Evolutionary conservation across 2,888 invertebrate species (phyloP), one percentile per base, ranked within the genome.

Genomic region (Minunthozetes semirufus): DNA sequence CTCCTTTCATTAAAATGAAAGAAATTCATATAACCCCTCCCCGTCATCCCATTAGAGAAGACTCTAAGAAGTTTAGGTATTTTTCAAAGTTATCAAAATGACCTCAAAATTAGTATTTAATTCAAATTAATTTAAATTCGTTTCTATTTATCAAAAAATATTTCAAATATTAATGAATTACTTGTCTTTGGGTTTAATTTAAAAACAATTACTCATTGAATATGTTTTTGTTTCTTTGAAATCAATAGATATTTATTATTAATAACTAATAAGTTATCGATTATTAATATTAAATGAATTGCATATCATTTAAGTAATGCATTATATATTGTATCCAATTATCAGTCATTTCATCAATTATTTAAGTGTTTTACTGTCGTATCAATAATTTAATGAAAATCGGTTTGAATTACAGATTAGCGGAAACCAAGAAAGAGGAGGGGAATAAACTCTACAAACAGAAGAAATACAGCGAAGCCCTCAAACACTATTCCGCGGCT

Each of bases 371-470:
- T 33, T 33, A 33, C 33, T 33, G 33, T 8, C 15, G 25, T 27
- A 59, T 63, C 5, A 63, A 63, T 38, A 33, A 63, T 63, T 63
- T 29, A 48, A 13, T 13, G 15, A 50, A 50, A 50, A n/a, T 50
- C 1, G 25, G 9, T 63, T 63, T 63, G 15, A 33, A 68, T 63
- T n/a, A 63, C 63, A 63, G 63, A 38, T 27, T 27, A n/a, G 75
- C 93, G 50, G 93, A 93, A 84, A 86, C 88, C 80, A 91, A 90
- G 82, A 95, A 94, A 82, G 90, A 91, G 83, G 88, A 88, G 83
- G 96, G 95, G 77, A 96, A 96, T 84, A 88, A 89, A 81, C 87
- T 90, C 75, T 96, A 94, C 84, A 90, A 90, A 84, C 87, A 89
- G 80, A 91, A 93, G 84, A 89, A 94, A 81, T 97, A 96, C 84